Evolutionary conservation across 2,888 invertebrate genomes (phyloP), one percentile per base, ranked within the genome.

Genomic region (Cryptus viduatorius): DNA sequence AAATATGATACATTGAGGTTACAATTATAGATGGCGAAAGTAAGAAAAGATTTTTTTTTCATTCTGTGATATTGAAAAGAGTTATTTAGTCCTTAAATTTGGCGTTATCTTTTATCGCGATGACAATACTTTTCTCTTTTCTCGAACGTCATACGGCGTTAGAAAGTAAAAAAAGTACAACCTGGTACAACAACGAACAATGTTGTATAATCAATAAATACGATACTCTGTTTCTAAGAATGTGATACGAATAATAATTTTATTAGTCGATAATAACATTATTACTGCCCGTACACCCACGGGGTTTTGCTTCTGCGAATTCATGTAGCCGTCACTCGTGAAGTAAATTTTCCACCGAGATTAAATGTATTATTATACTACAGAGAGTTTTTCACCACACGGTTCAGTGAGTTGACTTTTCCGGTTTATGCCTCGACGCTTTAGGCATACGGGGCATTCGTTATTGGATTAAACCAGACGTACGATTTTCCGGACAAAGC

Each of bases 401-500:
- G 48, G 48, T 65, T 50, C 44, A 29, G 19, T 37, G 50, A 76
- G 14, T 73, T 48, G 46, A 77, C 50, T 76, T 46, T 65, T 68
- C 48, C 69, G 37, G 16, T 42, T 82, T 42, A 71, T 46, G 79
- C 8, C 61, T 75, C 31, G 69, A 75, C 44, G 75, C 65, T 12
- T 19, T 12, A 19, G 19, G 12, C 64, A 31, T 65, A 53, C 53
- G 65, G 64, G 50, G 37, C 37, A 64, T 77, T 50, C 68, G 59
- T 83, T 75, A 75, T 83, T 75, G 69, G 64, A 79, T 78, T 73
- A 79, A 83, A 61, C 78, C 67, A 46, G 65, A 46, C 77, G 82
- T 72, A 76, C 76, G 67, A 73, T 78, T 71, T 79, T 29, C 75
- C n/a, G 69, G 29, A 46, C 50, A n/a, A 65, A 56, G 31, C 44